These are phyloP conservation scores for Mormyrus hasselquistii DNA, from an alignment of 2,797 vertebrate species.

Conservation along the genomic window DNA sequence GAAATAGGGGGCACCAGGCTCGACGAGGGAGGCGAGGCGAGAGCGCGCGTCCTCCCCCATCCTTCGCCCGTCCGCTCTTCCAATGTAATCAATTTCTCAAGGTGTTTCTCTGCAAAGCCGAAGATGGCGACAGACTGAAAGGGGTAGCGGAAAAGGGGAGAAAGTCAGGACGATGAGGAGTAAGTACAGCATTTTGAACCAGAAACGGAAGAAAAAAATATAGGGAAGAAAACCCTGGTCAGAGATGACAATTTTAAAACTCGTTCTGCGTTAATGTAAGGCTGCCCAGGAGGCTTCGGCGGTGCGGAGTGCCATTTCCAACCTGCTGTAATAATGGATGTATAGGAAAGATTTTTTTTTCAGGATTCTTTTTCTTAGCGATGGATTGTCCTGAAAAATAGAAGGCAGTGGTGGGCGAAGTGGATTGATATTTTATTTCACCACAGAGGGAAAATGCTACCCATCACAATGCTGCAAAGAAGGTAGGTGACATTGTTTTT, in stretches of 20 bases:
- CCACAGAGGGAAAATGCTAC: conserved; percentile 36
- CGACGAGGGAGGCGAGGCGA: conserved; percentile 44
- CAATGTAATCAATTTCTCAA: conserved; percentile 48
- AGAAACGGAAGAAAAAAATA: conserved; percentile 46
- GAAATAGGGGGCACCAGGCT: conserved; percentile 37
- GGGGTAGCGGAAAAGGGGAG: conserved; percentile 37
- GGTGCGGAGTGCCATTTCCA: conserved; percentile 26
- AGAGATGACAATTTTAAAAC: conserved; percentile 35
- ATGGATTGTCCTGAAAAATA: conserved; percentile 39
- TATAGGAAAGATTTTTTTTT: conserved; percentile 31
- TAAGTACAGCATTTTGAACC: conserved; percentile 39
- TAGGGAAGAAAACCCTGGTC: conserved; percentile 26
- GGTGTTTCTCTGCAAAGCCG: conserved; percentile 65
- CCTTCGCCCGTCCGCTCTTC: conserved; percentile 39
- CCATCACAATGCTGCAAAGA: conserved; percentile 45
- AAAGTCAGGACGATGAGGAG: conserved; percentile 38
- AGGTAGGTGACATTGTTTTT: conserved; percentile 50
- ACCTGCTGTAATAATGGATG: conserved; percentile 24
- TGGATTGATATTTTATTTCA: conserved; percentile 31
- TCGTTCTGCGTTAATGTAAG: conserved; percentile 24
- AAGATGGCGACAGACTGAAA: conserved; percentile 73
- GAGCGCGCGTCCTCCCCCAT: conserved; percentile 34
- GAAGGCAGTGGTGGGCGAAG: conserved; percentile 31
- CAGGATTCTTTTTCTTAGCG: conserved; percentile 36
- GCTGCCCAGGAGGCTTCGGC: conserved; percentile 14